Conservation (phyloP, 2,113 vertebrate species). For the Hucho hucho region DNA sequence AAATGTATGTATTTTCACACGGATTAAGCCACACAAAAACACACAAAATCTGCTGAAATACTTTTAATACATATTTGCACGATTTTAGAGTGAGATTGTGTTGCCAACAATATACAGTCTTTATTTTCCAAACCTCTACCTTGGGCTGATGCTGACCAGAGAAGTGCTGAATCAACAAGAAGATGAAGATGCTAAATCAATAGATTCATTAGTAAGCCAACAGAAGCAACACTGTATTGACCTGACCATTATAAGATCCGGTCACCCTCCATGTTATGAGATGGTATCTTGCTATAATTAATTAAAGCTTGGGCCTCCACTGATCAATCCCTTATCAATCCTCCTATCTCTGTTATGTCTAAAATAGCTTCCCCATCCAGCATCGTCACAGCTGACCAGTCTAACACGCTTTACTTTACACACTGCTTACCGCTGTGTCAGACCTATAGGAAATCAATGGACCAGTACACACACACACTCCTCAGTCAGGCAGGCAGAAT, state of each 20-base stretch:
- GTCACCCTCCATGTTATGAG: neutral
- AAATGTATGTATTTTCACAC: no score
- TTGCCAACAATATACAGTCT: no score
- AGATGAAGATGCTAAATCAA: neutral
- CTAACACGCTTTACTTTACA: constrained; percentile 8
- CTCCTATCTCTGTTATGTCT: no score
- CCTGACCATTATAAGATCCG: neutral
- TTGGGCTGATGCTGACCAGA: neutral
- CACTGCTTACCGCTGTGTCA: constrained; percentile 8
- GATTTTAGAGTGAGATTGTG: no score
- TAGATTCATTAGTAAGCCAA: constrained; percentile 1
- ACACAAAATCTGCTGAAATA: no score
- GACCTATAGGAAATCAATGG: constrained; percentile 50
- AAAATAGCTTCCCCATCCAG: neutral
- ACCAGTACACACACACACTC: neutral
- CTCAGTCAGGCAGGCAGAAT: constrained; percentile 22
- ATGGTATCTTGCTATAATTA: neutral
- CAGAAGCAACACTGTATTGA: neutral
- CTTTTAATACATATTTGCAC: no score
- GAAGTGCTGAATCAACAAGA: neutral
- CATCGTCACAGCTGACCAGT: no score
- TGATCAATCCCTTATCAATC: neutral
- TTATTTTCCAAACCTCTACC: no score
- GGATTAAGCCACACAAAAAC: no score
- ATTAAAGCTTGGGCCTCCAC: neutral